phyloP scores from a whole-genome alignment of 2,113 vertebrate genomes.

The Salminus brasiliensis region DNA sequence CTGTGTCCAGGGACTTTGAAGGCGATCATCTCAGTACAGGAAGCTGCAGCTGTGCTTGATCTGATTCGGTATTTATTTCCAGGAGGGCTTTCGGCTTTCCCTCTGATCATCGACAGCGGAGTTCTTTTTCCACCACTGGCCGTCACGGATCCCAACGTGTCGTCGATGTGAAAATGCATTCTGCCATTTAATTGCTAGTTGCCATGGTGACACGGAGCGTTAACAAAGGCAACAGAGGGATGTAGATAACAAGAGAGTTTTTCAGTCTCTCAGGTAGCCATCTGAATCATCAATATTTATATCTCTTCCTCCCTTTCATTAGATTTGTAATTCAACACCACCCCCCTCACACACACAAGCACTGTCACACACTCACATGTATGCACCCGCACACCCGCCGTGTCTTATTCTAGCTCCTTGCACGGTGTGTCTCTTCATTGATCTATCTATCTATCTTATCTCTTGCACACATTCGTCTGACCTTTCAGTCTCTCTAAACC shows the following conservation, averaged over 20 bases:
- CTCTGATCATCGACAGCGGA: conserved; percentile 26
- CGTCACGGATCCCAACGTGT: conserved; percentile 27
- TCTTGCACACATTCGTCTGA: conserved; percentile 26
- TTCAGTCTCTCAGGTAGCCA: conserved; percentile 56
- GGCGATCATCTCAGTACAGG: neutral
- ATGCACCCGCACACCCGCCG: neutral
- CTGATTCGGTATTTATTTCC: neutral
- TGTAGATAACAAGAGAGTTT: conserved; percentile 49
- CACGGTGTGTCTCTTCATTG: neutral
- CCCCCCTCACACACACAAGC: conserved; percentile 13
- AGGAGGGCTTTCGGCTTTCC: conserved; percentile 23
- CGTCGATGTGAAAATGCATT: conserved; percentile 56
- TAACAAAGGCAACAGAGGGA: conserved; percentile 54
- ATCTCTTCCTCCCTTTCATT: conserved; percentile 48
- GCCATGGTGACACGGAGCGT: conserved; percentile 44
- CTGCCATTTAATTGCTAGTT: conserved; percentile 60
- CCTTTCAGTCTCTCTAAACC: conserved; percentile 25
- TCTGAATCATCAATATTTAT: conserved; percentile 62
- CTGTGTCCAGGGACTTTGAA: neutral
- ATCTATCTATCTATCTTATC: conserved; percentile 39
- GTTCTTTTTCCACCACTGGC: conserved; percentile 27
- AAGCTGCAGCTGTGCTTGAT: neutral
- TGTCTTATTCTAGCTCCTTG: conserved; percentile 13
- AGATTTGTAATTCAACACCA: conserved; percentile 47
- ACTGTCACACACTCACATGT: conserved; percentile 1